Percentiles rank a stretch among this genome's conserved stretches.
These are phyloP conservation scores for Pseudomyrmex concolor DNA, from an alignment of 1,140 invertebrate species.

Conservation along the genomic window DNA sequence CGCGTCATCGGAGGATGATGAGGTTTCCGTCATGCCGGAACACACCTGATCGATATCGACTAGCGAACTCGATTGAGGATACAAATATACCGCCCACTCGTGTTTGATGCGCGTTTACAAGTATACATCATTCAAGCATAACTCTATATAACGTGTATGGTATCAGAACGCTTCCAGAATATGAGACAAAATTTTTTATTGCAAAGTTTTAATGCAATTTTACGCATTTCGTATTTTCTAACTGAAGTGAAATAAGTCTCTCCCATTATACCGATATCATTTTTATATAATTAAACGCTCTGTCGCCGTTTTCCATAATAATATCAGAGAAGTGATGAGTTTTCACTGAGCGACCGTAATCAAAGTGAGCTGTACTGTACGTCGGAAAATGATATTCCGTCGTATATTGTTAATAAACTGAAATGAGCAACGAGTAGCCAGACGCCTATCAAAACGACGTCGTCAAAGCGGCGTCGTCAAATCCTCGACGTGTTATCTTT, in stretches of 20 bases:
- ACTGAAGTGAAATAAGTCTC: no score
- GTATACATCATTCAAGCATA: neutral
- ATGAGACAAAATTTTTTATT: no score
- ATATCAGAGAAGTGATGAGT: neutral
- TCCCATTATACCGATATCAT: neutral
- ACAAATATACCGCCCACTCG: constrained; percentile 24
- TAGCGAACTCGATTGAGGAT: neutral
- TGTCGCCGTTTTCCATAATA: neutral
- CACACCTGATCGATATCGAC: constrained; percentile 34
- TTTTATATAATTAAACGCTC: neutral
- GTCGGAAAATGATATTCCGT: neutral
- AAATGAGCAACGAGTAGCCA: neutral
- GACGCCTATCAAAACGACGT: neutral
- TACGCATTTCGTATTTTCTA: no score
- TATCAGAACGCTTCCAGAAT: no score
- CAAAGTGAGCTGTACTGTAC: neutral
- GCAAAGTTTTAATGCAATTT: no score
- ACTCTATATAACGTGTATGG: neutral
- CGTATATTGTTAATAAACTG: neutral
- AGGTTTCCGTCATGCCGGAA: constrained; percentile 39
- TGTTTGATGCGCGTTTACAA: neutral
- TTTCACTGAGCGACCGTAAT: neutral
- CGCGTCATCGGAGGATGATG: constrained; percentile 49
- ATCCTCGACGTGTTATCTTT: constrained; percentile 42
- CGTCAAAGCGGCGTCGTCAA: neutral